These are phyloP conservation scores for Microctonus brassicae DNA, from an alignment of 2,888 invertebrate genomes.

Conservation along the genomic window DNA sequence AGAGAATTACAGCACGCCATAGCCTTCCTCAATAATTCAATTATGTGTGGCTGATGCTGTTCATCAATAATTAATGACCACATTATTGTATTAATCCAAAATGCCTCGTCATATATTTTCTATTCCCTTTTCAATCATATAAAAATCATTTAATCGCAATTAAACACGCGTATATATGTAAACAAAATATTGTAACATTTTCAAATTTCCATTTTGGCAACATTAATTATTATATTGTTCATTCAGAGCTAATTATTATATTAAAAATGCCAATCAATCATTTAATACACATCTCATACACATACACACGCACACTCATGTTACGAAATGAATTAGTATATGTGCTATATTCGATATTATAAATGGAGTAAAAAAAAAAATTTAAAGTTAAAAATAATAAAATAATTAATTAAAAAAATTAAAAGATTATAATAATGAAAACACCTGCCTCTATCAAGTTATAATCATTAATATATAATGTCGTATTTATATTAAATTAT, in stretches of 20 bases:
- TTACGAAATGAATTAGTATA: background rate
- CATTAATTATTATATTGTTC: background rate
- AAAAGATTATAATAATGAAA: background rate
- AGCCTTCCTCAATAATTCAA: slow-evolving; percentile 40
- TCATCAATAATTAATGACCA: background rate
- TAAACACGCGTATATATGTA: background rate
- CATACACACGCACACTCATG: background rate
- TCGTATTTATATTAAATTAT: background rate
- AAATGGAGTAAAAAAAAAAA: background rate
- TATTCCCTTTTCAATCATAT: background rate
- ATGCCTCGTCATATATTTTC: background rate
- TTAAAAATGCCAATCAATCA: background rate
- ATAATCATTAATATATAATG: background rate
- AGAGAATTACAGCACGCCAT: slow-evolving; percentile 8
- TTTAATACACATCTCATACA: background rate
- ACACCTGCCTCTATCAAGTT: background rate
- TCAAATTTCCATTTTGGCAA: background rate
- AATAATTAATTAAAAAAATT: background rate
- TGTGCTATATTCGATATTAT: background rate
- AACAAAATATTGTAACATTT: too few relatives aligned
- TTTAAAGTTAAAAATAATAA: background rate
- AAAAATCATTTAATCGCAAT: background rate
- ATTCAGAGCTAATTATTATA: slow-evolving; percentile 3
- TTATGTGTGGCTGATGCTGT: too few relatives aligned
- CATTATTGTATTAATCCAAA: background rate